Evolutionary conservation across 2,113 vertebrate genomes (phyloP).

Genomic region (Rhipidura dahli): DNA sequence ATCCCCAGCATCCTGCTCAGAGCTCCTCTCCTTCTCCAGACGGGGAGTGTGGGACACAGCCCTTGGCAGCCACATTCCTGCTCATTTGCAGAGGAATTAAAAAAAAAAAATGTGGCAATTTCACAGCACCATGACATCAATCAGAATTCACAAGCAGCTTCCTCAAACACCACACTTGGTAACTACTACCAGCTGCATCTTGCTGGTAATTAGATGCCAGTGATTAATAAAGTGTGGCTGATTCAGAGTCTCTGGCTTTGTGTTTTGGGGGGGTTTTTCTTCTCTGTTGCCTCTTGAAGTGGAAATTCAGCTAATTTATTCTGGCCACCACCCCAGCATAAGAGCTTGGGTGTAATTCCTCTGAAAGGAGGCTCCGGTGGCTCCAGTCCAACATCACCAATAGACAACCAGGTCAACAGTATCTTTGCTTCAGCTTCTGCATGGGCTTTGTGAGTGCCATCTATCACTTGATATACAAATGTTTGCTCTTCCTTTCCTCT

Average conservation of each 20-base stretch:
- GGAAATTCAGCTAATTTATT: not conserved
- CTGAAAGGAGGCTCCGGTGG: not conserved
- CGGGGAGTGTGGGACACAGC: rapidly evolving
- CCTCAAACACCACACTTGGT: not conserved
- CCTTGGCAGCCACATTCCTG: not conserved
- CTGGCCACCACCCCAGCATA: not conserved
- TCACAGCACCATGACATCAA: rapidly evolving
- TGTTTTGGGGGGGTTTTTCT: not conserved
- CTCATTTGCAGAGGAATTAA: not conserved
- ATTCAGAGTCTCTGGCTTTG: not conserved
- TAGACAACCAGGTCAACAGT: not conserved
- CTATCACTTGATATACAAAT: not conserved
- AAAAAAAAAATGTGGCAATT: not conserved
- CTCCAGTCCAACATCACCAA: not conserved
- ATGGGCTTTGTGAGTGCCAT: too few relatives aligned
- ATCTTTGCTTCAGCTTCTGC: not conserved
- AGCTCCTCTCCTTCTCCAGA: not conserved
- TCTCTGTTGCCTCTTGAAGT: not conserved
- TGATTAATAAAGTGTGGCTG: not conserved
- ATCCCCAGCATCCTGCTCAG: not conserved
- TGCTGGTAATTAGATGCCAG: not conserved
- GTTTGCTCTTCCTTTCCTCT: not conserved
- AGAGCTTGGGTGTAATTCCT: not conserved
- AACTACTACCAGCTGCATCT: not conserved
- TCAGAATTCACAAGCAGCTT: not conserved